Conservation (phyloP, 2,113 vertebrate genomes). For the Pseudopipra pipra region DNA sequence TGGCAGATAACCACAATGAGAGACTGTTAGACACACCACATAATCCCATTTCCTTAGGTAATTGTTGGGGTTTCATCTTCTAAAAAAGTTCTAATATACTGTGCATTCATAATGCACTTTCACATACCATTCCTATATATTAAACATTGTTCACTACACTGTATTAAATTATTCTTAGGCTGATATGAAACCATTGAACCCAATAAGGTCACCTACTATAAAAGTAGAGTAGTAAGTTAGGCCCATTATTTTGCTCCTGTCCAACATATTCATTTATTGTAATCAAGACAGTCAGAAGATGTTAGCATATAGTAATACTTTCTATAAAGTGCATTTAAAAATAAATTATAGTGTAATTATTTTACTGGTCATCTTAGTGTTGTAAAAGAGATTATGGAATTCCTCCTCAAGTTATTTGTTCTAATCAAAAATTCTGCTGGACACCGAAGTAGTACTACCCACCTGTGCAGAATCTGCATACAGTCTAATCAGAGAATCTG, state of each 20-base stretch:
- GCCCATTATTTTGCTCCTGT: not conserved
- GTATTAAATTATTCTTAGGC: not conserved
- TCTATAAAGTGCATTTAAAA: not conserved
- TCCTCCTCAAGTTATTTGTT: not conserved
- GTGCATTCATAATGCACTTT: not conserved
- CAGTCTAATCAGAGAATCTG: not conserved
- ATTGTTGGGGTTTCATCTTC: not conserved
- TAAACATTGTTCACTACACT: not conserved
- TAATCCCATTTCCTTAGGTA: conserved; percentile 96
- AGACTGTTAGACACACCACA: conserved; percentile 89
- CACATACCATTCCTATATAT: not conserved
- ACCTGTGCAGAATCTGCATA: not conserved
- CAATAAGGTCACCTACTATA: not conserved
- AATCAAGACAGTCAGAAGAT: not conserved
- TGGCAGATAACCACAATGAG: conserved; percentile 86
- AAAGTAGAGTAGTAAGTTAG: not conserved
- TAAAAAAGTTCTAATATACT: not conserved
- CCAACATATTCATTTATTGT: not conserved
- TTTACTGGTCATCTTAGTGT: not conserved
- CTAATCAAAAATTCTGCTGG: not conserved
- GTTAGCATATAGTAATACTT: not conserved
- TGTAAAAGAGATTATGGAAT: not conserved
- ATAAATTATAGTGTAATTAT: not conserved
- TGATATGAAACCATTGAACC: not conserved
- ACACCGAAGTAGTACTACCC: not conserved